Percentiles rank a stretch among this genome's conserved stretches.
These are phyloP conservation scores for Hypothenemus hampei DNA, from an alignment of 1,140 invertebrate genomes.

Conservation along the genomic window DNA sequence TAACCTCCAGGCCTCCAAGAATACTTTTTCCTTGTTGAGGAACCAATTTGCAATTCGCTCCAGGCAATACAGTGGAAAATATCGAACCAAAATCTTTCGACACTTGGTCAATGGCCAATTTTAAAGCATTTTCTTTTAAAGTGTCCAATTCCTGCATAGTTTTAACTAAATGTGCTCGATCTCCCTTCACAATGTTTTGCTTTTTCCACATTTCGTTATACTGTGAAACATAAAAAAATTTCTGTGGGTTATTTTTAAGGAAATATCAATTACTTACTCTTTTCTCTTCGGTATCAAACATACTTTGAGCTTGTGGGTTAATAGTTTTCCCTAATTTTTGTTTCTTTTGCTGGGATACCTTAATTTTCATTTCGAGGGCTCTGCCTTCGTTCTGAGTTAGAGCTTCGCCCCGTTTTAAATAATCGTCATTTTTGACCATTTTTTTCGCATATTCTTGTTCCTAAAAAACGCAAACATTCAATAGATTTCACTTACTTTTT, in stretches of 20 bases:
- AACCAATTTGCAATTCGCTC: slow-evolving; percentile 78
- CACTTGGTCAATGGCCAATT: slow-evolving; percentile 77
- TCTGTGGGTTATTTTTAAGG: neutral
- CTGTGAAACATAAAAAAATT: slow-evolving; percentile 42
- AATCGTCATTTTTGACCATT: slow-evolving; percentile 30
- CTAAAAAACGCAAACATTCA: slow-evolving; percentile 8
- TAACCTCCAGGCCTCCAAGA: slow-evolving; percentile 82
- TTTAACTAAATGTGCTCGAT: slow-evolving; percentile 75
- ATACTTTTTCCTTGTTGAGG: slow-evolving; percentile 71
- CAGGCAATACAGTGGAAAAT: slow-evolving; percentile 86
- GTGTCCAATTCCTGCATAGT: slow-evolving; percentile 85
- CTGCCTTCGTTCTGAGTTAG: slow-evolving; percentile 37
- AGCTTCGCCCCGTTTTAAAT: slow-evolving; percentile 33
- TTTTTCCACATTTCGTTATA: slow-evolving; percentile 77
- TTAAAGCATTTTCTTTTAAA: slow-evolving; percentile 78
- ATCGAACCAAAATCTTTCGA: slow-evolving; percentile 95
- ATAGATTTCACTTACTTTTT: neutral
- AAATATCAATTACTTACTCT: slow-evolving; percentile 51
- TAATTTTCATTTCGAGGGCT: slow-evolving; percentile 53
- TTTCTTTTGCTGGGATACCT: slow-evolving; percentile 59
- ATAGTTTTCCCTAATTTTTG: slow-evolving; percentile 73
- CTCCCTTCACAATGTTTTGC: slow-evolving; percentile 78
- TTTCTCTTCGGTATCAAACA: slow-evolving; percentile 82
- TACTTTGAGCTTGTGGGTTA: slow-evolving; percentile 80
- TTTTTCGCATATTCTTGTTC: slow-evolving; percentile 34